A percentile compares a stretch with the other conserved stretches of the same genome.
These are phyloP conservation scores for Cephus pulcher DNA, from an alignment of 2,888 invertebrate genomes.

Conservation along the genomic window DNA sequence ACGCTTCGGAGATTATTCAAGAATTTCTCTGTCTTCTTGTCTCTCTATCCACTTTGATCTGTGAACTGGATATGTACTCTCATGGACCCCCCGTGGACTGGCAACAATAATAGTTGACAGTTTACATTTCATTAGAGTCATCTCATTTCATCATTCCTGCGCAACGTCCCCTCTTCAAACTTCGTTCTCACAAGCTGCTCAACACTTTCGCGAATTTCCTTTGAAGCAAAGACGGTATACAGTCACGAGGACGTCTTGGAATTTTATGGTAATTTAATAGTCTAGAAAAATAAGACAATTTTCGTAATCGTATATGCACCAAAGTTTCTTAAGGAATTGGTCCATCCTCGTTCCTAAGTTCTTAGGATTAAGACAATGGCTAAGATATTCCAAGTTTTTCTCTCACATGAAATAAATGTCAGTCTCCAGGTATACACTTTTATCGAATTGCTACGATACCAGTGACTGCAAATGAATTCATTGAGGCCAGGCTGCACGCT, in stretches of 20 bases:
- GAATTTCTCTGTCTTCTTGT: too few species aligned
- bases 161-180: neutral
- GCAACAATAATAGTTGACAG: slow-evolving; percentile 47
- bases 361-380: neutral
- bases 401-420: neutral
- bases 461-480: slow-evolving; percentile 4
- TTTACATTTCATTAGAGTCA: slow-evolving; percentile 48
- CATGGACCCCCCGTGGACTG: slow-evolving; percentile 14
- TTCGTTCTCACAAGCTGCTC: neutral
- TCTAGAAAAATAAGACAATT: too few species aligned
- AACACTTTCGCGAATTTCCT: too few species aligned
- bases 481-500: neutral
- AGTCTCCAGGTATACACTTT: neutral
- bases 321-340: too few species aligned
- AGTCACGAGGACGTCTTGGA: too few species aligned
- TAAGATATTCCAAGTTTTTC: neutral
- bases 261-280: too few species aligned
- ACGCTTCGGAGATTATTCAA: too few species aligned
- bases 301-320: too few species aligned
- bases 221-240: too few species aligned
- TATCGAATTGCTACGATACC: neutral
- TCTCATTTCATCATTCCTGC: neutral
- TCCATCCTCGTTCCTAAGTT: too few species aligned
- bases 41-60: too few species aligned
- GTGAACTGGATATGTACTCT: too few species aligned